Evolutionary conservation across 2,797 vertebrate species (phyloP), one percentile per base, ranked within the genome.

Genomic region (Podargus strigoides): DNA sequence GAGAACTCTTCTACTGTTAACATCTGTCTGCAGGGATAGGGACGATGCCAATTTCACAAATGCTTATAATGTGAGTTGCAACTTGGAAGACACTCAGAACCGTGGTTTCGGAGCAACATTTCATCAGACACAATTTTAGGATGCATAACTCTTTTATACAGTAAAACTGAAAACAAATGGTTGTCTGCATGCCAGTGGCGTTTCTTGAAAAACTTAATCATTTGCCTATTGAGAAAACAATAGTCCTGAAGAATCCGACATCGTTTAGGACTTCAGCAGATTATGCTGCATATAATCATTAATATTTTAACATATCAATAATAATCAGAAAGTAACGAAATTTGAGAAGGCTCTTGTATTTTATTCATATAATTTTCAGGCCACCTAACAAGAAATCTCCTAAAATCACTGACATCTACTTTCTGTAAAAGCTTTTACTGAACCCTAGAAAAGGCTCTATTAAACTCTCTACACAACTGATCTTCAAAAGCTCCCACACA

Each of bases 141-240:
- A 75, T 83, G 69, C 86, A 92, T 81, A 90, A 92, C 73, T 87
- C 72, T 92, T 62, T 75, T 63, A 72, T 58, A 87, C 39, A 84
- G 67, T 85, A 59, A 95, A 96, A 95, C 92, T 90, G 52, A 95
- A 96, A 97, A 92, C 95, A 96, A 97, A 96, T 95, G 92, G 82
- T 86, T 96, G 90, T 95, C 92, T 95, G 87, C 34, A 81, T 63
- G 92, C 92, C 96, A 95, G 79, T 87, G 60, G 74, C 62, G 84
- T 69, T 95, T 91, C 68, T 91, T 92, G 72, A 92, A 92, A 95
- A 95, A 81, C 73, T 74, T 93, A 63, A 92, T 93, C 44, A 88
- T 79, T 92, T 90, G 75, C 30, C 60, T 95, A 28, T 42, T 95
- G 75, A 94, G 72, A 77, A 89, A 89, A 95, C 87, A 96, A 95